These are phyloP conservation scores for Callosobruchus maculatus DNA, from an alignment of 2,888 invertebrate genomes.

Conservation along the genomic window DNA sequence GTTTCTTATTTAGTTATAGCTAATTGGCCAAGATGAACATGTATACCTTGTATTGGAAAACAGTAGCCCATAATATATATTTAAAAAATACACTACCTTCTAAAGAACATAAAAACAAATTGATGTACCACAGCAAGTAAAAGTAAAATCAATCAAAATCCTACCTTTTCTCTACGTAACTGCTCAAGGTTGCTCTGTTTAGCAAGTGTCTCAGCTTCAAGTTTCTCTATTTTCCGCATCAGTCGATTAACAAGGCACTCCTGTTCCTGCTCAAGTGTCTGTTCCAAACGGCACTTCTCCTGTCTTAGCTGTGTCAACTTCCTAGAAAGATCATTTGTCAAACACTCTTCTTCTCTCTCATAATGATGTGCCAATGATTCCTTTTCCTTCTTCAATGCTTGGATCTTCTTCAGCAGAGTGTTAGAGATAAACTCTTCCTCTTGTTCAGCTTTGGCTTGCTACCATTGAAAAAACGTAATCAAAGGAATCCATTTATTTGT, in stretches of 20 bases:
- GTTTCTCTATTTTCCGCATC: constrained; percentile 96
- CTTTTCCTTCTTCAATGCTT: constrained; percentile 97
- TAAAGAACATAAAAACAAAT: too few relatives aligned
- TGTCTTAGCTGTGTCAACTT: constrained; percentile 94
- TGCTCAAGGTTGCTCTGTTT: constrained; percentile 95
- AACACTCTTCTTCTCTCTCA: constrained; percentile 97
- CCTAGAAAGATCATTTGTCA: constrained; percentile 94
- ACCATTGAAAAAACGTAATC: constrained; percentile 16
- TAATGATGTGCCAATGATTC: constrained; percentile 98
- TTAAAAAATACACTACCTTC: too few relatives aligned
- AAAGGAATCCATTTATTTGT: neutral
- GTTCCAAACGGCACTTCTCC: constrained; percentile 95
- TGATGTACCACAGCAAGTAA: too few relatives aligned
- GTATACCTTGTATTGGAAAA: too few relatives aligned
- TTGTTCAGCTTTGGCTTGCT: constrained; percentile 99
- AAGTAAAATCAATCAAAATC: neutral
- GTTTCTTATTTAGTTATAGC: too few relatives aligned
- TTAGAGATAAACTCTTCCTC: constrained; percentile 99
- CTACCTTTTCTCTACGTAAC: constrained; percentile 89
- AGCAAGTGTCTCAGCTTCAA: constrained; percentile 93
- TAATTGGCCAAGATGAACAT: too few relatives aligned
- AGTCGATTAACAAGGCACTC: constrained; percentile 96
- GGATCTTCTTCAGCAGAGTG: constrained; percentile 95
- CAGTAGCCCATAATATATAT: too few relatives aligned
- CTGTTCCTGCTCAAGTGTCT: constrained; percentile 96